Percentiles rank a stretch among this genome's conserved stretches.
Evolutionary conservation across 53 echinoderm and acorn worm species (phyloP).

Genomic region (Antedon mediterranea): DNA sequence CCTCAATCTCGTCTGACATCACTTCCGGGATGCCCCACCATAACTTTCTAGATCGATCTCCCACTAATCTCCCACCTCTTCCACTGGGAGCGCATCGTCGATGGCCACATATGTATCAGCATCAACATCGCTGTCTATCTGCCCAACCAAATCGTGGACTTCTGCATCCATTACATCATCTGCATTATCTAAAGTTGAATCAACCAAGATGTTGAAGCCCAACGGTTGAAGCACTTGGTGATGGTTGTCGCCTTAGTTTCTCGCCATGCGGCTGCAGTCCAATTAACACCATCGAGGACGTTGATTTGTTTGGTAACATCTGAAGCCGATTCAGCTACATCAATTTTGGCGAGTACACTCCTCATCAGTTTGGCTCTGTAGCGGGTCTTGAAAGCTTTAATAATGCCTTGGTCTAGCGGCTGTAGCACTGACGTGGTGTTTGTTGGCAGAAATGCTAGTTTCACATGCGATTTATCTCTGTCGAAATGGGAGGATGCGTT

Average conservation of each 20-base stretch:
- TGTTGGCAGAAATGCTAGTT: constrained; percentile 8
- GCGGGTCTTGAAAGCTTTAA: constrained; percentile 16
- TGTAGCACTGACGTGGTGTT: constrained; percentile 1
- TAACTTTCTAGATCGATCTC: background rate
- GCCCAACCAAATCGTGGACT: background rate
- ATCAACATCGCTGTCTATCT: background rate
- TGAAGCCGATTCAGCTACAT: background rate
- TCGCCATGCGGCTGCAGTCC: constrained; percentile 19
- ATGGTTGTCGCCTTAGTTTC: constrained; percentile 1
- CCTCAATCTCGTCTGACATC: background rate
- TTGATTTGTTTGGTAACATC: background rate
- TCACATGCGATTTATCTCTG: constrained; percentile 4
- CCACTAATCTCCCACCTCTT: background rate
- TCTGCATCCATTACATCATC: background rate
- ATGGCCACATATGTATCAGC: background rate
- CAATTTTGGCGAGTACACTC: constrained; percentile 3
- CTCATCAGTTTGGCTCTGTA: constrained; percentile 12
- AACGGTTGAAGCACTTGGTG: constrained; percentile 10
- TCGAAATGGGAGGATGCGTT: constrained; percentile 5
- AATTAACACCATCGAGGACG: constrained; percentile 17
- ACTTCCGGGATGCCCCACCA: background rate
- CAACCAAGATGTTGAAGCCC: constrained; percentile 3
- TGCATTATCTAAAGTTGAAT: background rate
- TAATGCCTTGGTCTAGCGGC: constrained; percentile 5
- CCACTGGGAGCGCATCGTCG: background rate